Conservation (phyloP, 1,140 invertebrate species). For the Papilio helenus region DNA sequence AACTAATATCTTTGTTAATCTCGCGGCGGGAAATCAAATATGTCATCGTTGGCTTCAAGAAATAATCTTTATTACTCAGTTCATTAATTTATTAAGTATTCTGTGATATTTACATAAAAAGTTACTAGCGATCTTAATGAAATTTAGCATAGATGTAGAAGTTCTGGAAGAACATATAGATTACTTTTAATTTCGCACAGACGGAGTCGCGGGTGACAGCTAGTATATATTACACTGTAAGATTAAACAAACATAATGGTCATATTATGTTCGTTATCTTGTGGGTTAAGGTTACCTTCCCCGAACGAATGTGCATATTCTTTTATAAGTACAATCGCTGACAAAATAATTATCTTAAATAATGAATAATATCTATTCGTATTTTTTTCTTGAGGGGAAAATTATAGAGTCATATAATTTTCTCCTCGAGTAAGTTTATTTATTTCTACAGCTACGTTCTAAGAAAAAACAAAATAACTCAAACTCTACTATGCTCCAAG, state of each 20-base stretch:
- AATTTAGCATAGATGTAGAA: no score
- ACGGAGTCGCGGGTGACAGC: background rate
- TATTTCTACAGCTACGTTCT: no score
- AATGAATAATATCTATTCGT: background rate
- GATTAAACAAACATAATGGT: conserved; percentile 1
- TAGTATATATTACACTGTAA: background rate
- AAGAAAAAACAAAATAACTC: no score
- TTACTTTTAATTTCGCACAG: no score
- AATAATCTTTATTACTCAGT: no score
- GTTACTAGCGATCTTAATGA: no score
- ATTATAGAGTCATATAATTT: background rate
- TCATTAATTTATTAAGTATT: no score
- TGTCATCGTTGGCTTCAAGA: background rate
- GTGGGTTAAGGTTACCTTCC: conserved; percentile 13
- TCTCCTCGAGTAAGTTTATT: no score
- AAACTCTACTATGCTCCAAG: no score
- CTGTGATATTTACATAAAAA: no score
- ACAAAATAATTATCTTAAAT: background rate
- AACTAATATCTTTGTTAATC: conserved; percentile 10
- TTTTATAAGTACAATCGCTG: background rate
- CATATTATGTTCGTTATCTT: background rate
- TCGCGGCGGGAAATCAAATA: conserved; percentile 17
- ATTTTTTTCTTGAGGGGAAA: background rate
- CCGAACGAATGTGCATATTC: background rate
- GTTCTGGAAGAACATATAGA: no score